phyloP scores from a whole-genome alignment of 2,113 vertebrate species.

The Embiotoca jacksoni region DNA sequence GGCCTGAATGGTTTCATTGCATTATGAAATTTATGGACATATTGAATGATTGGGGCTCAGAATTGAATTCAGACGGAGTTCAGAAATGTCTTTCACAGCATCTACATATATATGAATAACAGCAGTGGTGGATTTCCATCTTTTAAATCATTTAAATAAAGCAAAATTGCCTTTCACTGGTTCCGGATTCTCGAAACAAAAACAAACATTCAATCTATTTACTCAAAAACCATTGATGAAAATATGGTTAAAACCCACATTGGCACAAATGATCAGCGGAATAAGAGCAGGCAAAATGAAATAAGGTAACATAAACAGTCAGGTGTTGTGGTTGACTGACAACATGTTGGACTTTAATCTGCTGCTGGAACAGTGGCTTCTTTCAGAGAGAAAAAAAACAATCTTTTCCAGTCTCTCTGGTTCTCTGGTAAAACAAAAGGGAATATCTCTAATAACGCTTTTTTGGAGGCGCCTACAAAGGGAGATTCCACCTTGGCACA shows the following conservation, averaged over 20 bases:
- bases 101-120: no score
- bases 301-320: neutral
- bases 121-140: neutral
- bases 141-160: neutral
- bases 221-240: no score
- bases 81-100: no score
- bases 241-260: neutral
- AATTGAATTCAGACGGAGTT: no score
- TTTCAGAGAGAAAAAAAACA: no score
- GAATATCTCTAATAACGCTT: conserved; percentile 1
- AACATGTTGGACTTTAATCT: no score
- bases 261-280: neutral
- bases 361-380: no score
- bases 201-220: no score
- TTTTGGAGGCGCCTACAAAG: neutral
- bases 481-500: conserved; percentile 6
- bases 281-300: neutral
- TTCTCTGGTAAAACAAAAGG: conserved; percentile 19
- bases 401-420: neutral
- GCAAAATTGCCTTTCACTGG: neutral
- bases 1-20: neutral
- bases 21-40: neutral
- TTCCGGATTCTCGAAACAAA: neutral
- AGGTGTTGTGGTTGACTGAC: neutral
- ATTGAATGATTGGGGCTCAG: neutral